phyloP scores from a whole-genome alignment of 2,113 vertebrate species.

The Ammodytes marinus region DNA sequence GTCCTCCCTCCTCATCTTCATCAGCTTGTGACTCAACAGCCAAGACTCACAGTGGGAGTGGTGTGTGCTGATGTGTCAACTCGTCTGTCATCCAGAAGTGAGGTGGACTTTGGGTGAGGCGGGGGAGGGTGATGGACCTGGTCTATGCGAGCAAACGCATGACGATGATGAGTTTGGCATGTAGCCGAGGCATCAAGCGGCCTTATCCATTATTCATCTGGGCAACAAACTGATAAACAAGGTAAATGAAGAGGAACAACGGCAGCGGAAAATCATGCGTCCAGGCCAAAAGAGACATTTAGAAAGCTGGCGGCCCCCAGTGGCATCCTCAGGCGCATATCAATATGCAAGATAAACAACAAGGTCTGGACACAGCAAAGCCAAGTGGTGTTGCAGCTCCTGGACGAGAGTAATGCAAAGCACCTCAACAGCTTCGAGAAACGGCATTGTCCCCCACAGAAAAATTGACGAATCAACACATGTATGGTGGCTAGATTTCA shows the following conservation, averaged over 20 bases:
- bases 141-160: slow-evolving; percentile 48
- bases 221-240: slow-evolving; percentile 79
- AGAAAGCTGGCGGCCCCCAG: slow-evolving; percentile 39
- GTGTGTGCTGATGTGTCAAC: slow-evolving; percentile 39
- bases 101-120: slow-evolving; percentile 29
- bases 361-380: slow-evolving; percentile 61
- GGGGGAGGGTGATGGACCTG: slow-evolving; percentile 27
- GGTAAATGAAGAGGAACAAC: slow-evolving; percentile 79
- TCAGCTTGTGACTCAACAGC: slow-evolving; percentile 46
- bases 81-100: slow-evolving; percentile 62
- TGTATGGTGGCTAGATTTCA: slow-evolving; percentile 1
- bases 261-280: slow-evolving; percentile 51
- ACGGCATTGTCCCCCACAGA: not conserved
- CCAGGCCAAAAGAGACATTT: slow-evolving; percentile 64
- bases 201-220: slow-evolving; percentile 83
- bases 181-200: slow-evolving; percentile 67
- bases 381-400: slow-evolving; percentile 15
- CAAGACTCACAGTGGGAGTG: slow-evolving; percentile 38
- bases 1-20: slow-evolving; percentile 56
- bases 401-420: slow-evolving; percentile 38
- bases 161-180: slow-evolving; percentile 68
- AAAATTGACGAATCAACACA: slow-evolving; percentile 30
- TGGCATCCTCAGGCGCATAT: slow-evolving; percentile 54
- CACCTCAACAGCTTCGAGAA: not conserved
- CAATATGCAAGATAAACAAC: slow-evolving; percentile 65